These are phyloP conservation scores for Halcyon leucocephala DNA, from an alignment of 2,797 vertebrate genomes.

Conservation along the genomic window DNA sequence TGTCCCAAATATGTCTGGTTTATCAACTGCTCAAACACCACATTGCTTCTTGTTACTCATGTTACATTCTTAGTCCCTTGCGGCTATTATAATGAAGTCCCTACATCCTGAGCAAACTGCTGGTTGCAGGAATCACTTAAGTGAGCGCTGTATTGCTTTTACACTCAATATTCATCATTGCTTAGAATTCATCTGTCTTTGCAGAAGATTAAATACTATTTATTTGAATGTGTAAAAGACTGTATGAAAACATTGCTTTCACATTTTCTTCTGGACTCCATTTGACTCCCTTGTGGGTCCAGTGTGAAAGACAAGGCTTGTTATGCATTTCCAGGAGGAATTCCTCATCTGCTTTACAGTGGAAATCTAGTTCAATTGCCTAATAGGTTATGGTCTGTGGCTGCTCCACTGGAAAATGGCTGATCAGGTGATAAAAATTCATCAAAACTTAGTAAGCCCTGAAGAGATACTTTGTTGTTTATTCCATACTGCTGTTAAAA, in stretches of 20 bases:
- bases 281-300: neutral
- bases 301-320: neutral
- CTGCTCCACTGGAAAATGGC: neutral
- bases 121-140: neutral
- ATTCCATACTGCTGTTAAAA: neutral
- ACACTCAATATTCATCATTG: neutral
- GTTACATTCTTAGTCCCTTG: neutral
- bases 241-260: neutral
- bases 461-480: neutral
- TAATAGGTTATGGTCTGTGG: neutral
- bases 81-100: neutral
- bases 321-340: neutral
- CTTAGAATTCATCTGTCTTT: neutral
- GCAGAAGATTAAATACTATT: neutral
- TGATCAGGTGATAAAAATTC: neutral
- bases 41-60: neutral
- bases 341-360: neutral
- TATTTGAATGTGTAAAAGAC: neutral
- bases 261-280: neutral
- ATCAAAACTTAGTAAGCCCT: neutral
- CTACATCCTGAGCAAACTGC: neutral
- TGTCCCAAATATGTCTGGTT: neutral
- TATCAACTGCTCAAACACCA: neutral
- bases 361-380: neutral
- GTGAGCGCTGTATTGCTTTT: neutral